A percentile compares a stretch with the other conserved stretches of the same genome.
Conservation (phyloP, 2,888 invertebrate genomes). For the Nymphalis urticae region DNA sequence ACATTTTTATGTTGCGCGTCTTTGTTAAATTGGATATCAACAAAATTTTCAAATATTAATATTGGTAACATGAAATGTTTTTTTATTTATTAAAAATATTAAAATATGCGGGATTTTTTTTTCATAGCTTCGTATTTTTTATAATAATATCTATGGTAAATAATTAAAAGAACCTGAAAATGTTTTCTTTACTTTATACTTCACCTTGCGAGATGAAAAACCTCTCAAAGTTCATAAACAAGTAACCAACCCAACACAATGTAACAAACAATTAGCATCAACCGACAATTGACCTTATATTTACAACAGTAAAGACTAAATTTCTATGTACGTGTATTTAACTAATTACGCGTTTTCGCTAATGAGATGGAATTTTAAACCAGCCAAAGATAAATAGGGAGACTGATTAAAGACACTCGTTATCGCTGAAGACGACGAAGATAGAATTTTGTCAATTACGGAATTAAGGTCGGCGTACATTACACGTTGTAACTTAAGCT, state of each 20-base stretch:
- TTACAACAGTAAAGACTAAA: not conserved
- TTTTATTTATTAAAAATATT: no score
- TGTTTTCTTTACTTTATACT: conserved; percentile 1
- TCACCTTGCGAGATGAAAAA: conserved; percentile 5
- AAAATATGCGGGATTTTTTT: no score
- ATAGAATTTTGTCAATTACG: conserved; percentile 23
- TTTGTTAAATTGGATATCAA: no score
- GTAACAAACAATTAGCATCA: not conserved
- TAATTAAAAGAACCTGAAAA: not conserved
- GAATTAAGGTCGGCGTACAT: conserved; percentile 7
- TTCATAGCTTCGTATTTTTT: no score
- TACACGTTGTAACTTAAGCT: not conserved
- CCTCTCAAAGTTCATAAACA: conserved; percentile 3
- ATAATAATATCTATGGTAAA: not conserved
- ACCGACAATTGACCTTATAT: not conserved
- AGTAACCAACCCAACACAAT: conserved; percentile 1
- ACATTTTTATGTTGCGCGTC: no score
- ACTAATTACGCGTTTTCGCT: conserved; percentile 20
- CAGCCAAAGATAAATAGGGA: conserved; percentile 20
- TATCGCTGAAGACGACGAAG: conserved; percentile 21
- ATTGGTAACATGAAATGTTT: no score
- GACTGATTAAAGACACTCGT: conserved; percentile 22
- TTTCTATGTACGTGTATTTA: not conserved
- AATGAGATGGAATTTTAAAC: conserved; percentile 24
- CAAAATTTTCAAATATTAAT: no score